Conservation (phyloP, 2,888 invertebrate genomes). For the Ptychoptera contaminata region DNA sequence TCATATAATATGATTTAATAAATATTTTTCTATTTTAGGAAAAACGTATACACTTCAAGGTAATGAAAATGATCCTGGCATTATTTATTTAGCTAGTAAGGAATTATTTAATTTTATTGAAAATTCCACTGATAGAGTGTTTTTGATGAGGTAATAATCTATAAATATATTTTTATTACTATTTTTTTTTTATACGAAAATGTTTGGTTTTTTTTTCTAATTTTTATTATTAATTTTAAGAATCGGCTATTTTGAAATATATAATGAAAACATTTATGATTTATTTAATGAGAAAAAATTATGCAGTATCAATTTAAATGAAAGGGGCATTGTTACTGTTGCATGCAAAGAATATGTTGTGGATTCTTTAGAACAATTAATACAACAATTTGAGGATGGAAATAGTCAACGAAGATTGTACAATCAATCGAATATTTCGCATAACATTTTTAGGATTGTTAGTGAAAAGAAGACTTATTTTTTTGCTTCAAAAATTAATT, state of each 20-base stretch:
- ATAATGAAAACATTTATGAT: conserved; percentile 72
- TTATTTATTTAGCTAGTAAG: conserved; percentile 55
- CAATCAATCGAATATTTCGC: conserved; percentile 74
- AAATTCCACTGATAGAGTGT: conserved; percentile 47
- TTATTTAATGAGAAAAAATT: conserved; percentile 43
- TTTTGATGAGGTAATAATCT: conserved; percentile 43
- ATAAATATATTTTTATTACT: too few species aligned
- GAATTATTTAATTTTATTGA: conserved; percentile 54
- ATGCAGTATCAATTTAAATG: conserved; percentile 45
- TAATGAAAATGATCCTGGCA: conserved; percentile 46
- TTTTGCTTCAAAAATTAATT: too few species aligned
- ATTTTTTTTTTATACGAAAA: too few species aligned
- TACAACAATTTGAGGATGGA: conserved; percentile 43
- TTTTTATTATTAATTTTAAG: conserved; percentile 20
- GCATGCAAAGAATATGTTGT: conserved; percentile 49
- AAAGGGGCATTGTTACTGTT: conserved; percentile 41
- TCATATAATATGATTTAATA: background rate
- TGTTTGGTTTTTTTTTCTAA: too few species aligned
- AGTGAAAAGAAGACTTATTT: too few species aligned
- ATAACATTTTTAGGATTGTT: conserved; percentile 66
- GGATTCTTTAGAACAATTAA: conserved; percentile 42
- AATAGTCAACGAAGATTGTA: conserved; percentile 63
- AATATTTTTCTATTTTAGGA: conserved; percentile 13
- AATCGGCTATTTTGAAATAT: conserved; percentile 76
- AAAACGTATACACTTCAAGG: conserved; percentile 80